A percentile compares a stretch with the other conserved stretches of the same genome.
These are phyloP conservation scores for Eudemis profundana DNA, from an alignment of 2,888 invertebrate genomes.

Conservation along the genomic window DNA sequence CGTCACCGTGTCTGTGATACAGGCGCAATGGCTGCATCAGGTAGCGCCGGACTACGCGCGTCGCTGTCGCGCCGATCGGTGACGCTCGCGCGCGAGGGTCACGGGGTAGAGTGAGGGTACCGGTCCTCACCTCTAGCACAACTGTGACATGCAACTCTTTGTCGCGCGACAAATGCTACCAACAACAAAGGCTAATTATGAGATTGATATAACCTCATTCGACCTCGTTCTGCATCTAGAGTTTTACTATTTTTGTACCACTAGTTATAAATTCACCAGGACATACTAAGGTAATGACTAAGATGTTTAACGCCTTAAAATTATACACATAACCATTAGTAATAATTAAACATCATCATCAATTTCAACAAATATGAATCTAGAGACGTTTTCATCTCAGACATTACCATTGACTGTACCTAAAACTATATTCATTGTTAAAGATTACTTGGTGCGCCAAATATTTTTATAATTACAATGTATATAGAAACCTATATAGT, in stretches of 20 bases:
- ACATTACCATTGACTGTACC: background rate
- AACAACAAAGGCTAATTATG: too few relatives aligned
- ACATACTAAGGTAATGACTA: too few relatives aligned
- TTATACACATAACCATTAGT: too few relatives aligned
- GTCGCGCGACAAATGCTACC: too few relatives aligned
- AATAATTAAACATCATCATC: too few relatives aligned
- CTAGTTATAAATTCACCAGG: too few relatives aligned
- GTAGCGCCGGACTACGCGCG: constrained; percentile 73
- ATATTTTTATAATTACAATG: background rate
- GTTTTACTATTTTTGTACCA: constrained; percentile 1
- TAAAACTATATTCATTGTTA: background rate
- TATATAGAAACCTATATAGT: background rate
- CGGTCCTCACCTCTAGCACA: background rate
- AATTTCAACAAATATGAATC: background rate
- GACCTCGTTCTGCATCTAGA: too few relatives aligned
- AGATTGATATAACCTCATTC: too few relatives aligned
- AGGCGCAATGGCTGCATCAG: constrained; percentile 90
- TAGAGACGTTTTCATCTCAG: background rate
- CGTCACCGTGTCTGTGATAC: constrained; percentile 90
- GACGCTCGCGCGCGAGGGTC: constrained; percentile 52
- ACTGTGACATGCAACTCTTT: too few relatives aligned
- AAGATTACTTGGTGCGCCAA: too few relatives aligned
- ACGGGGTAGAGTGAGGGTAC: constrained; percentile 2
- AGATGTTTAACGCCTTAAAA: background rate
- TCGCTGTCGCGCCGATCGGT: constrained; percentile 67